Evolutionary conservation across 2,888 invertebrate genomes (phyloP).

Genomic region (Palloptera scutellata): DNA sequence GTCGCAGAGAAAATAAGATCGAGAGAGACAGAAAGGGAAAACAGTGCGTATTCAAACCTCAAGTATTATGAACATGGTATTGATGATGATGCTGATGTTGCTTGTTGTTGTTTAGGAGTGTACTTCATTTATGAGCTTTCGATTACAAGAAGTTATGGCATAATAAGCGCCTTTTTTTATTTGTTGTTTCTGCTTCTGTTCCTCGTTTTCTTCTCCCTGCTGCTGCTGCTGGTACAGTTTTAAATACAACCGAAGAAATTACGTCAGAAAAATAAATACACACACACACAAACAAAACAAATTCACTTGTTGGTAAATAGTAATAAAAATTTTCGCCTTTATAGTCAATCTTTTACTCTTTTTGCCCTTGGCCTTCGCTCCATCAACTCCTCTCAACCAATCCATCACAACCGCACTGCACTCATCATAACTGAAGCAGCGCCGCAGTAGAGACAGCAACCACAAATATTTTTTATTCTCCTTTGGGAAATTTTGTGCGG

Average conservation of each 20-base stretch:
- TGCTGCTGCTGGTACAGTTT: neutral
- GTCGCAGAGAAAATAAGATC: neutral
- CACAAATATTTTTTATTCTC: too few relatives aligned
- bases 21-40: neutral
- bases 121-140: too few relatives aligned
- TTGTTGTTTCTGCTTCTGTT: neutral
- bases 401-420: too few relatives aligned
- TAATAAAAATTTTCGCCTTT: slow-evolving; percentile 21
- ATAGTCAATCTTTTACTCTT: too few relatives aligned
- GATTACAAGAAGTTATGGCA: too few relatives aligned
- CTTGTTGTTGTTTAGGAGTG: neutral
- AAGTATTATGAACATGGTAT: neutral
- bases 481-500: too few relatives aligned
- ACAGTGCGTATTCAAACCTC: neutral
- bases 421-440: too few relatives aligned
- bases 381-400: too few relatives aligned
- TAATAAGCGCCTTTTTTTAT: neutral
- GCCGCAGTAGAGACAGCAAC: too few relatives aligned
- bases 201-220: neutral
- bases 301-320: slow-evolving; percentile 22
- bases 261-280: neutral
- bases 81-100: neutral
- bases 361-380: too few relatives aligned
- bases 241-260: neutral
- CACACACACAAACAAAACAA: neutral